Conservation (phyloP, 1,140 invertebrate genomes). For the Drusus annulatus region DNA sequence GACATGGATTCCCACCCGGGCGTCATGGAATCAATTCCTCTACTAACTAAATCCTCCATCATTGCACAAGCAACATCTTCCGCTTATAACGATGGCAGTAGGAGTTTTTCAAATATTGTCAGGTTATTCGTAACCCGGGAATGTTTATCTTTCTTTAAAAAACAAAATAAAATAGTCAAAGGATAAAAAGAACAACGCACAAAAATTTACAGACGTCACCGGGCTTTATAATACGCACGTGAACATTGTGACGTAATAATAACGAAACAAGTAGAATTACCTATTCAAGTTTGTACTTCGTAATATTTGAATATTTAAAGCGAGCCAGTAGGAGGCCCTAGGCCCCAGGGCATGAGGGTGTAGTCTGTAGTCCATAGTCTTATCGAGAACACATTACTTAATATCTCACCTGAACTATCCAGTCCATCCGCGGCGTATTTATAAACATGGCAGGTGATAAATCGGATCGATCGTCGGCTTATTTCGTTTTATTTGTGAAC, state of each 20-base stretch:
- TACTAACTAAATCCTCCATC: too few species aligned
- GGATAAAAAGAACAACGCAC: too few species aligned
- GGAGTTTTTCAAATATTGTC: too few species aligned
- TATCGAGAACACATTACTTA: conserved; percentile 3
- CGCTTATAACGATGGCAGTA: too few species aligned
- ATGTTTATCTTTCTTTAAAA: too few species aligned
- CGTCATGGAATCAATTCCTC: too few species aligned
- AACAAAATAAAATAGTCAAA: too few species aligned
- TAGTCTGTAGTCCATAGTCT: neutral
- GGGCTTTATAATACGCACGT: too few species aligned
- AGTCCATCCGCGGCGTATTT: neutral
- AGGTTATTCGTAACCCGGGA: too few species aligned
- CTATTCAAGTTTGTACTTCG: neutral
- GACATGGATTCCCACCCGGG: too few species aligned
- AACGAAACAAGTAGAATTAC: neutral
- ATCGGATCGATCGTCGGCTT: conserved; percentile 22
- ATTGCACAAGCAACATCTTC: too few species aligned
- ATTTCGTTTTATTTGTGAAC: conserved; percentile 13
- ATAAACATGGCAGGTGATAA: conserved; percentile 36
- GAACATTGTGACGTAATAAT: neutral
- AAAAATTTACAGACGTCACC: too few species aligned
- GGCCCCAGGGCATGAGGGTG: neutral
- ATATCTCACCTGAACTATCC: conserved; percentile 17
- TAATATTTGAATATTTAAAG: neutral
- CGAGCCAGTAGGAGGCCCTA: neutral